phyloP scores from a whole-genome alignment of 2,888 invertebrate genomes.

The Strigamia crassipes region DNA sequence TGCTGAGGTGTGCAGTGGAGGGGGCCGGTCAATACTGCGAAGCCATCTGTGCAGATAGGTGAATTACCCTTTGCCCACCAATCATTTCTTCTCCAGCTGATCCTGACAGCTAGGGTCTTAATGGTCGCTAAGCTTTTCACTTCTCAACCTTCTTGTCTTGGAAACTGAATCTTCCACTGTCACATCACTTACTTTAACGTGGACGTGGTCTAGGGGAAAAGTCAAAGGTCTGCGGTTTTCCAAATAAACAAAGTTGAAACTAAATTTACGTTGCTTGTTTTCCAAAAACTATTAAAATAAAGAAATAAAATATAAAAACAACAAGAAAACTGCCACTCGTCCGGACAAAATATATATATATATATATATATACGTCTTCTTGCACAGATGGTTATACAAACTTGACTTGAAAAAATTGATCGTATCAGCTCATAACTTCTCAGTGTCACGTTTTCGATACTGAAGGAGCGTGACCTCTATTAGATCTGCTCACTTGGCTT shows the following conservation, averaged over 20 bases:
- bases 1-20: conserved; percentile 4
- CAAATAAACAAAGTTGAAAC: not conserved
- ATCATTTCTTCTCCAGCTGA: conserved; percentile 10
- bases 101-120: conserved; percentile 4
- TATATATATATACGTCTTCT: not conserved
- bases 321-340: too few relatives aligned
- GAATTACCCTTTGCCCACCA: conserved; percentile 10
- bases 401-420: not conserved
- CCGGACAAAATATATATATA: not conserved
- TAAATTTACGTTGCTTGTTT: not conserved
- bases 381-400: not conserved
- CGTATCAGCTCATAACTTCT: not conserved
- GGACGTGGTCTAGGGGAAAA: not conserved
- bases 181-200: conserved; percentile 4
- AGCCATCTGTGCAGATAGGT: conserved; percentile 10
- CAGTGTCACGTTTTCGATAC: conserved; percentile 4
- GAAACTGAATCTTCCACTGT: conserved; percentile 4
- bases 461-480: not conserved
- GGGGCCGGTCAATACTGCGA: not conserved
- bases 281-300: not conserved
- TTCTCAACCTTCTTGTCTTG: conserved; percentile 10
- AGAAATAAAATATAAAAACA: not conserved
- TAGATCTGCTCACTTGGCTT: not conserved
- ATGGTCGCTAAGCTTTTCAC: conserved; percentile 10
- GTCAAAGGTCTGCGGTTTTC: not conserved